phyloP scores from a whole-genome alignment of 2,888 invertebrate genomes.

The Chaetogeoica ovagalla region DNA sequence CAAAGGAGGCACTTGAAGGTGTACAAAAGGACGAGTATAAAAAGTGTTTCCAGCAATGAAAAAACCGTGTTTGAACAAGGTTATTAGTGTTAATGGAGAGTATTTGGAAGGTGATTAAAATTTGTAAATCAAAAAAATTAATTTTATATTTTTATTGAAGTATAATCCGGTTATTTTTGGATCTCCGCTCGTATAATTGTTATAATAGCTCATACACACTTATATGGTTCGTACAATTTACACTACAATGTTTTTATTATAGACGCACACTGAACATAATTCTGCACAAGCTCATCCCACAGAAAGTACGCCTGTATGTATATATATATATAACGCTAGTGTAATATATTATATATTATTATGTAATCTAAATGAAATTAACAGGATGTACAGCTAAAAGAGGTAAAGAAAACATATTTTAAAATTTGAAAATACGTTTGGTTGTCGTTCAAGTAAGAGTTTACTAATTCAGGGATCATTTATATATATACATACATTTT shows the following conservation, averaged over 20 bases:
- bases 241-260: constrained; percentile 40
- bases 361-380: constrained; percentile 31
- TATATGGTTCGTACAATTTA: neutral
- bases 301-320: constrained; percentile 57
- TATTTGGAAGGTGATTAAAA: too few species aligned
- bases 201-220: too few species aligned
- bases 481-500: neutral
- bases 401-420: constrained; percentile 48
- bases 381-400: constrained; percentile 51
- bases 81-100: too few species aligned
- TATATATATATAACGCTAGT: constrained; percentile 33
- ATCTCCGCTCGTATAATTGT: too few species aligned
- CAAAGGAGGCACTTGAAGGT: too few species aligned
- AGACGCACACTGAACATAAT: constrained; percentile 44
- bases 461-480: constrained; percentile 21
- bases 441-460: constrained; percentile 50
- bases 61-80: too few species aligned
- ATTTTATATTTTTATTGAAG: too few species aligned
- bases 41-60: too few species aligned
- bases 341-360: constrained; percentile 32
- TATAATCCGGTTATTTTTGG: too few species aligned
- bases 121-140: too few species aligned
- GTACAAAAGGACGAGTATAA: too few species aligned
- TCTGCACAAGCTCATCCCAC: constrained; percentile 24
- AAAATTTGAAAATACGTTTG: constrained; percentile 63